A percentile compares a stretch with the other conserved stretches of the same genome.
These are phyloP conservation scores for Lycocorax pyrrhopterus DNA, from an alignment of 2,113 vertebrate species.

Conservation along the genomic window DNA sequence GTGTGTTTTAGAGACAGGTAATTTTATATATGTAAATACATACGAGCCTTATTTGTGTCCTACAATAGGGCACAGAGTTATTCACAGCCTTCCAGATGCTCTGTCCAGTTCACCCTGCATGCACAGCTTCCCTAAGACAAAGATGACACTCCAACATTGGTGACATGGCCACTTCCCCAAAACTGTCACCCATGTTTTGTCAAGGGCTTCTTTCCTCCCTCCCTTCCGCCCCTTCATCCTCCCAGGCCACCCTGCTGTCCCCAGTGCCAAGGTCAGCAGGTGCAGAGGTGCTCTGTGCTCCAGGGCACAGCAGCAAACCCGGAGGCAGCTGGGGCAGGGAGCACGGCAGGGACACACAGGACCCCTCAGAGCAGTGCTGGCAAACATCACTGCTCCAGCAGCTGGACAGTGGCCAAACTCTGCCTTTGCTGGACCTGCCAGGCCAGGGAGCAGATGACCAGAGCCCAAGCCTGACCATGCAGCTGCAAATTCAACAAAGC, in stretches of 20 bases:
- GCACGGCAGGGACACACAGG: fast-evolving
- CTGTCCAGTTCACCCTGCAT: not conserved
- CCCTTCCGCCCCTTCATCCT: not conserved
- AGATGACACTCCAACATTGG: not conserved
- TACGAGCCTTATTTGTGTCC: not conserved
- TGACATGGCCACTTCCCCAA: not conserved
- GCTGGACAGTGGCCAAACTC: not conserved
- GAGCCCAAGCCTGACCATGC: not conserved
- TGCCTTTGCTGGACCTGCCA: not conserved
- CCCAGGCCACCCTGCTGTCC: not conserved
- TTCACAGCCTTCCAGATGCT: not conserved
- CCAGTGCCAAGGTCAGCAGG: not conserved
- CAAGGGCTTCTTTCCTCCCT: not conserved
- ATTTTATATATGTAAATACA: not conserved
- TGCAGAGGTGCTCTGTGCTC: not conserved
- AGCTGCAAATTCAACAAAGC: conserved; percentile 21
- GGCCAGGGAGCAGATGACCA: not conserved
- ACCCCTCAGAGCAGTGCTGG: not conserved
- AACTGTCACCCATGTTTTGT: fast-evolving
- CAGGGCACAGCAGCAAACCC: not conserved
- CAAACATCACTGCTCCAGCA: not conserved
- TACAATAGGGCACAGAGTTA: not conserved
- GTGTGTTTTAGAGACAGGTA: not conserved
- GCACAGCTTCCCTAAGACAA: not conserved
- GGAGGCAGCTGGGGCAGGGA: fast-evolving